Percentiles rank a stretch among this genome's conserved stretches.
Evolutionary conservation across 2,113 vertebrate genomes (phyloP).

Genomic region (Saguinus midas): DNA sequence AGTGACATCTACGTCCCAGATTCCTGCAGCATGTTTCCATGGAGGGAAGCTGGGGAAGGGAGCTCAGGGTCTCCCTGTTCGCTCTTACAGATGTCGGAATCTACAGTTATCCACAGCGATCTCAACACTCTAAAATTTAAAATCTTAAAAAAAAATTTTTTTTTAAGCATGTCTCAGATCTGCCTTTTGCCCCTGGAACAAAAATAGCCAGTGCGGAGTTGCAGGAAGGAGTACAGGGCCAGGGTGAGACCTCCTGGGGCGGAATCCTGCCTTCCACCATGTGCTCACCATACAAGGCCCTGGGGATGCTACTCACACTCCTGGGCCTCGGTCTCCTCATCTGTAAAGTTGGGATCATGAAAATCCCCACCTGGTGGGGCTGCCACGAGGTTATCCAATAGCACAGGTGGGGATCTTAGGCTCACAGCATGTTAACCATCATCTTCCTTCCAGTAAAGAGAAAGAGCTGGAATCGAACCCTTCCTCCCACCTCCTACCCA

Average conservation of each 20-base stretch:
- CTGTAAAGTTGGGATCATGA: not conserved
- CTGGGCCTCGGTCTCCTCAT: not conserved
- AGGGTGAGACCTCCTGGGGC: not conserved
- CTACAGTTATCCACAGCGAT: not conserved
- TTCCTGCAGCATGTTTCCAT: rapidly evolving
- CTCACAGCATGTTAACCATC: rapidly evolving
- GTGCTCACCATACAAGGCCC: rapidly evolving
- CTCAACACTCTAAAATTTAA: not conserved
- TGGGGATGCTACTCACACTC: rapidly evolving
- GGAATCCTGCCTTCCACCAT: rapidly evolving
- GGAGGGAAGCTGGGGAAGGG: rapidly evolving
- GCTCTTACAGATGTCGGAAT: not conserved
- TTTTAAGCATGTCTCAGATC: not conserved
- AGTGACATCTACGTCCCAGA: rapidly evolving
- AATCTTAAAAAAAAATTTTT: not conserved
- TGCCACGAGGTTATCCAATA: rapidly evolving
- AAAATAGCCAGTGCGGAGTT: rapidly evolving
- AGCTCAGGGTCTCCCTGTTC: not conserved
- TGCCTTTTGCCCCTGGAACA: no score
- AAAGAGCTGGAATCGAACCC: rapidly evolving
- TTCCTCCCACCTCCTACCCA: rapidly evolving
- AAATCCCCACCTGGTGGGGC: rapidly evolving
- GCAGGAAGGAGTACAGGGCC: not conserved
- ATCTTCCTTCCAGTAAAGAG: not conserved
- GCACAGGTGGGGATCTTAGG: not conserved